Conservation (phyloP, 2,797 vertebrate species). For the Lepilemur septentrionalis region DNA sequence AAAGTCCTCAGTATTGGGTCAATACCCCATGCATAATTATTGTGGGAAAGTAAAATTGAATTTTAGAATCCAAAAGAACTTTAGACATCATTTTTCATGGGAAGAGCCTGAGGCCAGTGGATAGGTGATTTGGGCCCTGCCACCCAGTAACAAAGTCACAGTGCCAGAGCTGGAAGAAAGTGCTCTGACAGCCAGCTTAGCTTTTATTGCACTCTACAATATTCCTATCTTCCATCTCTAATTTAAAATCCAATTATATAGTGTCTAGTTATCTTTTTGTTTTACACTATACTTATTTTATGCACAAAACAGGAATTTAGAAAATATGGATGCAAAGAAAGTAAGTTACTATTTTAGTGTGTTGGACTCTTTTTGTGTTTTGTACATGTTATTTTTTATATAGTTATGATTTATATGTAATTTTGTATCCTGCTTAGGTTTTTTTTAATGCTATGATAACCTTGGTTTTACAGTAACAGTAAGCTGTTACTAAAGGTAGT, state of each 20-base stretch:
- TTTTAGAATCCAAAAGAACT: not conserved
- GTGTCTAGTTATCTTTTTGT: not conserved
- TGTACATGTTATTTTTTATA: conserved; percentile 21
- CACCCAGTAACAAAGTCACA: not conserved
- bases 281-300: not conserved
- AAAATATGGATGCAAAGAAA: not conserved
- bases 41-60: not conserved
- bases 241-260: not conserved
- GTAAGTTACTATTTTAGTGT: conserved; percentile 31
- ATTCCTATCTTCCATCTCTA: not conserved
- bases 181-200: not conserved
- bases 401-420: not conserved
- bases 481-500: conserved; percentile 47
- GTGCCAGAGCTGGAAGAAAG: not conserved
- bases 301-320: conserved; percentile 36
- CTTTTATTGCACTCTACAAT: not conserved
- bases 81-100: not conserved
- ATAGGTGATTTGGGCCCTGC: not conserved
- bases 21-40: not conserved
- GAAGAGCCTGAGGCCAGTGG: not conserved
- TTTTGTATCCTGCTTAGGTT: conserved; percentile 25
- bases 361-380: not conserved
- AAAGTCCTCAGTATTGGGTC: not conserved
- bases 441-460: not conserved
- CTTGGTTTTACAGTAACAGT: conserved; percentile 48